phyloP scores from a whole-genome alignment of 2,113 vertebrate species.

The Aramus guarauna region DNA sequence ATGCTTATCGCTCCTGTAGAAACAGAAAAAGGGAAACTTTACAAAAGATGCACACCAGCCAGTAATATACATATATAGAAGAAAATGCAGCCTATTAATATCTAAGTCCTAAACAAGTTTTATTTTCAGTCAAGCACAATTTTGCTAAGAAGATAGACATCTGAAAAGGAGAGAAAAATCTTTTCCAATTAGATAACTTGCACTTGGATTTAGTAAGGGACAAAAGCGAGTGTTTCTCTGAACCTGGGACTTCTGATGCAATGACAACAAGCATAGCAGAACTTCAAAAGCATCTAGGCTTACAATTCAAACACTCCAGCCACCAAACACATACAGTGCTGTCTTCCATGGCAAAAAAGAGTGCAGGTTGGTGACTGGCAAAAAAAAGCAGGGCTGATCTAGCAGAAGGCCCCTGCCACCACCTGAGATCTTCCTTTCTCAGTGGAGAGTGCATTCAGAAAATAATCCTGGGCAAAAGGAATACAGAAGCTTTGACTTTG shows the following conservation, averaged over 20 bases:
- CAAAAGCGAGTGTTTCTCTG: background rate
- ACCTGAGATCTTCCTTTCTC: background rate
- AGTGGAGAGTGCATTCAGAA: background rate
- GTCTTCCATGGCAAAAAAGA: background rate
- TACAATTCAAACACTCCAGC: background rate
- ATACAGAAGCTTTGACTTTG: background rate
- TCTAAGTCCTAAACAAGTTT: background rate
- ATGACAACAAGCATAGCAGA: background rate
- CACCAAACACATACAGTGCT: background rate
- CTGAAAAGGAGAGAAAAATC: background rate
- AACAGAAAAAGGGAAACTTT: conserved; percentile 17
- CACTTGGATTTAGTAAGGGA: background rate
- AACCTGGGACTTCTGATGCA: background rate
- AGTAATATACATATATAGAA: background rate
- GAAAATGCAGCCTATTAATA: background rate
- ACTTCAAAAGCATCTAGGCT: background rate
- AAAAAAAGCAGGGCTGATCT: background rate
- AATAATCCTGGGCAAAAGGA: background rate
- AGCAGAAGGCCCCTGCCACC: background rate
- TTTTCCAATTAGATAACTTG: background rate
- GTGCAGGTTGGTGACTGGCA: background rate
- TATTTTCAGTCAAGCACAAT: background rate
- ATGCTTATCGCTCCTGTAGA: conserved; percentile 88
- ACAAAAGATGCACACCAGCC: background rate
- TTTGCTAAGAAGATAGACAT: background rate